Conservation (phyloP, 2,888 invertebrate species). For the Cataglyphis livida region DNA sequence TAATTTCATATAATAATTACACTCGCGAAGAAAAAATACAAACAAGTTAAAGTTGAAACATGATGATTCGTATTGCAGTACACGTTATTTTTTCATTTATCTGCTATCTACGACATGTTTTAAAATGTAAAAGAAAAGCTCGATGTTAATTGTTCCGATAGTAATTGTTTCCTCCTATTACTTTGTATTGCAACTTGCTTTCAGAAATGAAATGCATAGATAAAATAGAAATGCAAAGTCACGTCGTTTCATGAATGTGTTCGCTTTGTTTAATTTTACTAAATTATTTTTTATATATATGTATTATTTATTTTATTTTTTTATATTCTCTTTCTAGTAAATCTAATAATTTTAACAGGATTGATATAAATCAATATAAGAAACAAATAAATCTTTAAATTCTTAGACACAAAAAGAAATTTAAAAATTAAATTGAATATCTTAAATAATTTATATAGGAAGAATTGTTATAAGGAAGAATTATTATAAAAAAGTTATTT, state of each 20-base stretch:
- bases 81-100: not conserved
- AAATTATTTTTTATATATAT: too few species aligned
- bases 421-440: not conserved
- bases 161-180: slow-evolving; percentile 1
- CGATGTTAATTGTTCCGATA: not conserved
- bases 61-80: not conserved
- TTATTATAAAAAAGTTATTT: not conserved
- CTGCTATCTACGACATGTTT: not conserved
- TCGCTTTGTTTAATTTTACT: not conserved
- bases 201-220: not conserved
- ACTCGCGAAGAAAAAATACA: not conserved
- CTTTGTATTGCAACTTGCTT: not conserved
- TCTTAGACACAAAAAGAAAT: not conserved
- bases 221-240: not conserved
- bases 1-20: not conserved
- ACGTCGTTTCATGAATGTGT: not conserved
- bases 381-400: not conserved
- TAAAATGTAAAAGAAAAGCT: not conserved
- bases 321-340: not conserved
- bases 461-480: too few species aligned
- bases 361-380: not conserved
- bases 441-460: not conserved
- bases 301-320: not conserved
- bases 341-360: not conserved
- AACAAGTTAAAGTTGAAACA: not conserved